Evolutionary conservation across 1,140 invertebrate genomes (phyloP).

Genomic region (Melitaea cinxia): DNA sequence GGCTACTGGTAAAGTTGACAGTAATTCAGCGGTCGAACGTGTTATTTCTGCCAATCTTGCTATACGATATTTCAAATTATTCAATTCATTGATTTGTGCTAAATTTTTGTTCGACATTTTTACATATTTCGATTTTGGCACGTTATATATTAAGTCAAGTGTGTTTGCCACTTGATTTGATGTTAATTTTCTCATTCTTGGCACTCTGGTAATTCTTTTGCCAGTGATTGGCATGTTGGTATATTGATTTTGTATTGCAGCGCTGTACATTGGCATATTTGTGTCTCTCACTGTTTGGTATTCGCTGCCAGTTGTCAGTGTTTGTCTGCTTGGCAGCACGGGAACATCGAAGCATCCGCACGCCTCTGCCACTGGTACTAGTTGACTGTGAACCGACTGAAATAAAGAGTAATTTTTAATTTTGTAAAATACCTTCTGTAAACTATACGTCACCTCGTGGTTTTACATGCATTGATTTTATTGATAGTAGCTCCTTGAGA

Average conservation of each 20-base stretch:
- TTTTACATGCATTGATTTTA: too few relatives aligned
- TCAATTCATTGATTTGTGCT: slow-evolving; percentile 4
- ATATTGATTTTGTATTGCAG: background rate
- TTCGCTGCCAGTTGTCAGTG: background rate
- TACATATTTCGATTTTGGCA: background rate
- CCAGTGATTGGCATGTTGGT: background rate
- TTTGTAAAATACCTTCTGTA: too few relatives aligned
- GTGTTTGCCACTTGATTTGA: slow-evolving; percentile 4
- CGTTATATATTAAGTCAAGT: background rate
- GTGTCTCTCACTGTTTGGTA: background rate
- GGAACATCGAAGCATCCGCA: slow-evolving; percentile 11
- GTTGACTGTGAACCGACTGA: slow-evolving; percentile 12
- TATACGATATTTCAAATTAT: slow-evolving; percentile 13
- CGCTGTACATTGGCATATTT: background rate
- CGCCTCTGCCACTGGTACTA: slow-evolving; percentile 6
- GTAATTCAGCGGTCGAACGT: slow-evolving; percentile 16
- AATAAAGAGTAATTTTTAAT: slow-evolving; percentile 8
- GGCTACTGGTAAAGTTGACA: slow-evolving; percentile 15
- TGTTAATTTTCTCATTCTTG: background rate
- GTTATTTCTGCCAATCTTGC: slow-evolving; percentile 16
- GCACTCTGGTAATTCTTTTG: background rate
- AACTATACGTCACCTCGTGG: too few relatives aligned
- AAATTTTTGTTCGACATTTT: background rate
- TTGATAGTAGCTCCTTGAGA: too few relatives aligned
- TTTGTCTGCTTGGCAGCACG: background rate